A percentile compares a stretch with the other conserved stretches of the same genome.
phyloP scores from a whole-genome alignment of 2,888 invertebrate species.

The Andricus quercusramuli region DNA sequence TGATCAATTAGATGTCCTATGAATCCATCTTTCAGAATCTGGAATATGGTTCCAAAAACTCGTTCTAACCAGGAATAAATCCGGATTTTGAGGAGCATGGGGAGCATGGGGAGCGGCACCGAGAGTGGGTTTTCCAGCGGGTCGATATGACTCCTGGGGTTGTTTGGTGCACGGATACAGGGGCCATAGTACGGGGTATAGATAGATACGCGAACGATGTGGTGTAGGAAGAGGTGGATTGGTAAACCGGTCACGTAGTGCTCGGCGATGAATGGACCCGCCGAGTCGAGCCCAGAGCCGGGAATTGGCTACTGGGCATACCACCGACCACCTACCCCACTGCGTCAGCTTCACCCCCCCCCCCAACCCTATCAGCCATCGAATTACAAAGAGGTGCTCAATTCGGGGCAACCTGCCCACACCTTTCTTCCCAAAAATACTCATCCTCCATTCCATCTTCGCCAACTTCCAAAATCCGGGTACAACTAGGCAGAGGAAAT shows the following conservation, averaged over 20 bases:
- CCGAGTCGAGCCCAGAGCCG: slow-evolving; percentile 76
- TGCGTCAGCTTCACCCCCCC: slow-evolving; percentile 74
- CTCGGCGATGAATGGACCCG: slow-evolving; percentile 78
- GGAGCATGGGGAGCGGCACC: slow-evolving; percentile 50
- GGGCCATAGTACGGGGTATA: slow-evolving; percentile 49
- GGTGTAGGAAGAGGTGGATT: slow-evolving; percentile 69
- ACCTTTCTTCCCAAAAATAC: neutral
- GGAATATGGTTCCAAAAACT: slow-evolving; percentile 12
- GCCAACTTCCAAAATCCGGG: neutral
- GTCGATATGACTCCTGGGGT: slow-evolving; percentile 73
- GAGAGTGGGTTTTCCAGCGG: slow-evolving; percentile 60
- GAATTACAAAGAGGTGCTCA: slow-evolving; percentile 61
- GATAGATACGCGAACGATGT: slow-evolving; percentile 58
- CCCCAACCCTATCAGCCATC: slow-evolving; percentile 72
- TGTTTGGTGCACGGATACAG: slow-evolving; percentile 68
- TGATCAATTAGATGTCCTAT: slow-evolving; percentile 62
- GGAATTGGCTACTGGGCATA: slow-evolving; percentile 78
- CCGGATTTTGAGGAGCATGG: slow-evolving; percentile 59
- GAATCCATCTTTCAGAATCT: neutral
- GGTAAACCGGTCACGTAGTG: slow-evolving; percentile 78
- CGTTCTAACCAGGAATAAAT: slow-evolving; percentile 44
- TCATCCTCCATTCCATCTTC: neutral
- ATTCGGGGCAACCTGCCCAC: slow-evolving; percentile 43
- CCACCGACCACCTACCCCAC: slow-evolving; percentile 75
- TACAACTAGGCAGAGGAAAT: too few species aligned